Conservation (phyloP, 2,888 invertebrate genomes). For the Ligdia adustata region DNA sequence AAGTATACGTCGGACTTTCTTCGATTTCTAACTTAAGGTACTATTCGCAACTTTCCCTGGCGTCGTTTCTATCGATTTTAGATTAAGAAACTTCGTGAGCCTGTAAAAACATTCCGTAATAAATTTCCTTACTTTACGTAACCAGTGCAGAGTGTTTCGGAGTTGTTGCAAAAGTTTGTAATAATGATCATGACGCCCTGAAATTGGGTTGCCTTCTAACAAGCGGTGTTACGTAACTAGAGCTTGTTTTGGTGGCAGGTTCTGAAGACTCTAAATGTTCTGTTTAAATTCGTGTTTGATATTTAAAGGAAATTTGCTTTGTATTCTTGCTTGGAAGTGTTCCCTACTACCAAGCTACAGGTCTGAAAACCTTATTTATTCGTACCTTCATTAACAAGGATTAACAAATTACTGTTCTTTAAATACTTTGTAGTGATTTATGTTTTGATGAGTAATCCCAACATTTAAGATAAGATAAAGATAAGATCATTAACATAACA, state of each 20-base stretch:
- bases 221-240: conserved; percentile 21
- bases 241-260: conserved; percentile 17
- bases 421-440: no score
- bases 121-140: conserved; percentile 68
- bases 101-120: conserved; percentile 78
- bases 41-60: conserved; percentile 76
- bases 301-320: no score
- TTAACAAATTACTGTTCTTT: no score
- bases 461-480: no score
- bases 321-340: no score
- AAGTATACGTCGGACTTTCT: conserved; percentile 74
- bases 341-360: no score
- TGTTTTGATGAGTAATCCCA: no score
- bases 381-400: no score
- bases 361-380: no score
- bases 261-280: conserved; percentile 5
- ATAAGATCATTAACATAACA: no score
- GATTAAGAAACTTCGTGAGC: conserved; percentile 79
- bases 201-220: conserved; percentile 33
- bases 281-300: conserved; percentile 3
- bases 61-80: conserved; percentile 80
- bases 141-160: conserved; percentile 57
- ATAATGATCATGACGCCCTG: conserved; percentile 52
- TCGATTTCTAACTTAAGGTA: conserved; percentile 73
- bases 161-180: conserved; percentile 54